Evolutionary conservation across 2,113 vertebrate genomes (phyloP).

Genomic region (Lagenorhynchus albirostris): DNA sequence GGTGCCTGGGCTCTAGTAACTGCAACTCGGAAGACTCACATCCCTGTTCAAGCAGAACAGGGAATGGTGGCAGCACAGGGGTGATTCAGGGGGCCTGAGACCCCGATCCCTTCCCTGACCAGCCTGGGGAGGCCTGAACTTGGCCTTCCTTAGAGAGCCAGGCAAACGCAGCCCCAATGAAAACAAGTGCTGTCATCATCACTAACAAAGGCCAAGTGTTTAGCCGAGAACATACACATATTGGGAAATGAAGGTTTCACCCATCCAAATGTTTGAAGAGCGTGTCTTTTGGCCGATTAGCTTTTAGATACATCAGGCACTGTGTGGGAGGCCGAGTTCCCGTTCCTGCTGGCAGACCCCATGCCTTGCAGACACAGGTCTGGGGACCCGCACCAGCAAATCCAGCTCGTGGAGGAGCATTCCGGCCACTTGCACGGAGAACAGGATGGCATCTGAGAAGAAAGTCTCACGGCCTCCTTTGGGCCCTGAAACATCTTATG

Average conservation of each 20-base stretch:
- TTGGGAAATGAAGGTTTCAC: background rate
- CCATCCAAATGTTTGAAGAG: background rate
- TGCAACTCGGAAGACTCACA: background rate
- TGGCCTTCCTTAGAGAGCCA: background rate
- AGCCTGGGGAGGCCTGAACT: background rate
- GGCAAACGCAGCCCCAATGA: background rate
- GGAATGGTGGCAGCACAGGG: background rate
- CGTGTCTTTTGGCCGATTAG: background rate
- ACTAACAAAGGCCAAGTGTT: background rate
- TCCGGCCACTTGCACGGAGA: background rate
- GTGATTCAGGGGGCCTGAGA: background rate
- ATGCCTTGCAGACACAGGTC: background rate
- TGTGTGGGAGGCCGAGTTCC: background rate
- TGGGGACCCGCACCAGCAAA: background rate
- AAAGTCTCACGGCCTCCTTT: background rate
- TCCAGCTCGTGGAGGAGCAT: background rate
- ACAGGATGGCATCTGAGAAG: background rate
- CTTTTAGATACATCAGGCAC: background rate
- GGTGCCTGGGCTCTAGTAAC: background rate
- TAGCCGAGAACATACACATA: background rate
- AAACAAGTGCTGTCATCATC: background rate
- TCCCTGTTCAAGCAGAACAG: background rate
- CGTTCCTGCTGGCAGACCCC: background rate
- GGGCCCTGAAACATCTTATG: background rate
- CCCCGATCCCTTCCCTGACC: background rate